These are phyloP conservation scores for Sebastolobus altivelis DNA, from an alignment of 2,797 vertebrate genomes.

Conservation along the genomic window DNA sequence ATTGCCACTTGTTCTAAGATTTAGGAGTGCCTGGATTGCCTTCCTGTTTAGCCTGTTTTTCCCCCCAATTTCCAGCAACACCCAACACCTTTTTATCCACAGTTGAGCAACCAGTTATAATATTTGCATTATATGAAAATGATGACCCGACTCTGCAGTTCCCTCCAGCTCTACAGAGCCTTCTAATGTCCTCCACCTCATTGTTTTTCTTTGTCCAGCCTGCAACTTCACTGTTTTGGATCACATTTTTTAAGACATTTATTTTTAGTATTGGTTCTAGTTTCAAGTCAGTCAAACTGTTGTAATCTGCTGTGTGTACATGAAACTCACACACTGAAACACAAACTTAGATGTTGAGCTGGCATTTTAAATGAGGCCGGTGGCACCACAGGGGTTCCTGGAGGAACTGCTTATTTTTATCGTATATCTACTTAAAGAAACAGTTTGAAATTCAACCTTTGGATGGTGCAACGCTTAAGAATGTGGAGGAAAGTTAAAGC, in stretches of 20 bases:
- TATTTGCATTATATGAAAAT: background rate
- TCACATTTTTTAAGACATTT: background rate
- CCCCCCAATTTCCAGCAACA: background rate
- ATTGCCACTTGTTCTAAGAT: background rate
- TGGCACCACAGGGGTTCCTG: background rate
- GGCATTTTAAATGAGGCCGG: background rate
- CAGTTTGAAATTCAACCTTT: background rate
- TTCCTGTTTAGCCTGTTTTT: background rate
- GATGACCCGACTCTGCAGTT: fast-evolving
- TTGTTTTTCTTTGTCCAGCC: background rate
- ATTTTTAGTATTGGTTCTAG: no score
- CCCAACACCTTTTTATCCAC: background rate
- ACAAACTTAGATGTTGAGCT: background rate
- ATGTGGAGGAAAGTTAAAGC: background rate
- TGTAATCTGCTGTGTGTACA: background rate
- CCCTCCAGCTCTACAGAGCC: background rate
- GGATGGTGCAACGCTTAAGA: background rate
- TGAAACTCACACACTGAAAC: background rate
- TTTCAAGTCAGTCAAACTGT: background rate
- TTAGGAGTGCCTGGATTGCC: background rate
- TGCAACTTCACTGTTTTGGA: background rate
- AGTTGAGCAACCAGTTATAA: background rate
- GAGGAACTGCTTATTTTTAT: background rate
- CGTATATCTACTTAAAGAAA: background rate
- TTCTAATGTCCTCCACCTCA: background rate